A percentile compares a stretch with the other conserved stretches of the same genome.
Evolutionary conservation across 2,797 vertebrate genomes (phyloP).

Genomic region (Aratinga solstitialis): DNA sequence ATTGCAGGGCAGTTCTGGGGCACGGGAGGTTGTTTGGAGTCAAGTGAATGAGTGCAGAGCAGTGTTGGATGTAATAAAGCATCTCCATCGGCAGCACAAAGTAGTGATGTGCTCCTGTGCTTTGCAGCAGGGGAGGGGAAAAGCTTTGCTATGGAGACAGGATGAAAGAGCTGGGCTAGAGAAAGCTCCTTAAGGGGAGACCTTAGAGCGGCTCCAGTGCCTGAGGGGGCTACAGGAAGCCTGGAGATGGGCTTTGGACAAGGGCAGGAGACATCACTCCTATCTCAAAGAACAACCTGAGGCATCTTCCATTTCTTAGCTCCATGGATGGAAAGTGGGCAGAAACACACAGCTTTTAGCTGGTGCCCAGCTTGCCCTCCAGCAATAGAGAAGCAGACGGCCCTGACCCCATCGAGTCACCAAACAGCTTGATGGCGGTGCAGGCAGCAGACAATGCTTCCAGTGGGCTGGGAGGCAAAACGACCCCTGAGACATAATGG

Average conservation of each 20-base stretch:
- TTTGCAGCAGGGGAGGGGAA: neutral
- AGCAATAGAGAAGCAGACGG: neutral
- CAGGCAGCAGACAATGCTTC: neutral
- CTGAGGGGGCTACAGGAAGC: neutral
- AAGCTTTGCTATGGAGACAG: neutral
- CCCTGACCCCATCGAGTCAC: neutral
- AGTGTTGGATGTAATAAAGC: neutral
- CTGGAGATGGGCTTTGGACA: neutral
- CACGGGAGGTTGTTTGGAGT: neutral
- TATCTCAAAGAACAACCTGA: neutral
- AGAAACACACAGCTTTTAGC: neutral
- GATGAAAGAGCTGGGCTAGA: neutral
- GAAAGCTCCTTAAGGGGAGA: neutral
- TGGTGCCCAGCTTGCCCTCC: neutral
- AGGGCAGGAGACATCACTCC: rapidly evolving
- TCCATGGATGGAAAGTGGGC: rapidly evolving
- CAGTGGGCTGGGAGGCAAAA: neutral
- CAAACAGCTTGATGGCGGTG: neutral
- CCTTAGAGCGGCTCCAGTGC: neutral
- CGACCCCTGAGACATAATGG: neutral
- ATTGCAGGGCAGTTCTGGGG: rapidly evolving
- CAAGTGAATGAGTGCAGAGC: neutral
- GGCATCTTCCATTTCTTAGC: neutral
- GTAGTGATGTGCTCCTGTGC: neutral
- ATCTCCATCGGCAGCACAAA: rapidly evolving